These are phyloP conservation scores for Pachyuromys duprasi DNA, from an alignment of 2,797 vertebrate genomes.

Conservation along the genomic window DNA sequence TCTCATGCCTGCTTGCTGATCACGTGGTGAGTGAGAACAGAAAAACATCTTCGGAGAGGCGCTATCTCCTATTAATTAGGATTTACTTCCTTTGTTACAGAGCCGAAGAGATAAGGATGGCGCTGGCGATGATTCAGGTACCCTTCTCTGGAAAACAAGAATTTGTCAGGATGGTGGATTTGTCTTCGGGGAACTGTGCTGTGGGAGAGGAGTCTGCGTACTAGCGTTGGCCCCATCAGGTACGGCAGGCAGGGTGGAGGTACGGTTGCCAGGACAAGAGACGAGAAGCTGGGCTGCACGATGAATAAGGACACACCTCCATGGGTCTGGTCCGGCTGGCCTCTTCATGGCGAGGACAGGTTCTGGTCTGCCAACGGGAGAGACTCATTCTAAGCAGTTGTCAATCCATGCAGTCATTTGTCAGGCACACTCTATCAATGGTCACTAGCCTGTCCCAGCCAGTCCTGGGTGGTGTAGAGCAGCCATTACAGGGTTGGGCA, in stretches of 20 bases:
- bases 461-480: too few relatives aligned
- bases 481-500: too few relatives aligned
- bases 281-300: neutral
- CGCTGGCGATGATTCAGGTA: conserved; percentile 80
- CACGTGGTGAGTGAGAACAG: conserved; percentile 75
- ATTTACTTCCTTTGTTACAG: conserved; percentile 84
- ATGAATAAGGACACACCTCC: neutral
- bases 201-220: conserved; percentile 51
- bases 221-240: conserved; percentile 41
- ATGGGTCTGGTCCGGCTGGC: accelerated
- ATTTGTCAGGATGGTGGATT: conserved; percentile 68
- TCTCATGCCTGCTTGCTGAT: conserved; percentile 42
- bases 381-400: too few relatives aligned
- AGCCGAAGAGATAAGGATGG: conserved; percentile 77
- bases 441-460: neutral
- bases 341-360: neutral
- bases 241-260: conserved; percentile 69
- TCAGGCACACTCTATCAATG: neutral
- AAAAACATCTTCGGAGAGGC: conserved; percentile 70
- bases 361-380: neutral
- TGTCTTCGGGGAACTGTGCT: conserved; percentile 80
- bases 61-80: conserved; percentile 82
- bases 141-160: conserved; percentile 79
- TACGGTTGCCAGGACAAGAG: neutral
- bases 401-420: neutral